These are phyloP conservation scores for Peucedramus taeniatus DNA, from an alignment of 2,113 vertebrate species.

Conservation along the genomic window DNA sequence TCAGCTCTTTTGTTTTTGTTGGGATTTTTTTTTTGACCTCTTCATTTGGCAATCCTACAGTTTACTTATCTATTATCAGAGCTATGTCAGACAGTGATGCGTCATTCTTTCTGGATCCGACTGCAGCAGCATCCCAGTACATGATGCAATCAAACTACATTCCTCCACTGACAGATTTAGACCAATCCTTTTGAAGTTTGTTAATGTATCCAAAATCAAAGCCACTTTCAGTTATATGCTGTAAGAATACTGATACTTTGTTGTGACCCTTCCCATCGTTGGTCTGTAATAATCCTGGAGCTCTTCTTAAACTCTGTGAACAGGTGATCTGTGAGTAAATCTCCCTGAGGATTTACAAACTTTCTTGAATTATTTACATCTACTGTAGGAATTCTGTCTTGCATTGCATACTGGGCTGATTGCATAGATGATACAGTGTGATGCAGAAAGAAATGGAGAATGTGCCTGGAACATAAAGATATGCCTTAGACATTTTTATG, in stretches of 20 bases:
- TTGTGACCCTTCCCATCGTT: neutral
- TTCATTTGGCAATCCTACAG: slow-evolving; percentile 31
- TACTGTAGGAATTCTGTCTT: slow-evolving; percentile 1
- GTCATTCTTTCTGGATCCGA: slow-evolving; percentile 43
- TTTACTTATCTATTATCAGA: slow-evolving; percentile 58
- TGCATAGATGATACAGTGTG: neutral
- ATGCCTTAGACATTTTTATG: neutral
- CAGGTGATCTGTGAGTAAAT: slow-evolving; percentile 56
- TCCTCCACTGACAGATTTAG: neutral
- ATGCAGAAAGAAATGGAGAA: neutral
- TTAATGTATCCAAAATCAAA: slow-evolving; percentile 24
- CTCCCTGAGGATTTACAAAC: slow-evolving; percentile 10
- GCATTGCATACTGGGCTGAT: neutral
- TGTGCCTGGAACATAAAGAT: neutral
- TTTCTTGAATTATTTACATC: slow-evolving; percentile 54
- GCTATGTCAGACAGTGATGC: slow-evolving; percentile 24
- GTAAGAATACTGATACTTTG: neutral
- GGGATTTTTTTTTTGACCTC: slow-evolving; percentile 31
- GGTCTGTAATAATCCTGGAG: neutral
- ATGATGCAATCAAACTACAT: slow-evolving; percentile 42
- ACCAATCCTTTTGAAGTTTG: slow-evolving; percentile 24
- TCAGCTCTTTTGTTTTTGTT: slow-evolving; percentile 18
- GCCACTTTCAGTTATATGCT: neutral
- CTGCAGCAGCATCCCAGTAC: slow-evolving; percentile 4
- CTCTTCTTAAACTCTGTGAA: slow-evolving; percentile 16